Conservation (phyloP, 2,797 vertebrate species). For the Limnodromus scolopaceus region DNA sequence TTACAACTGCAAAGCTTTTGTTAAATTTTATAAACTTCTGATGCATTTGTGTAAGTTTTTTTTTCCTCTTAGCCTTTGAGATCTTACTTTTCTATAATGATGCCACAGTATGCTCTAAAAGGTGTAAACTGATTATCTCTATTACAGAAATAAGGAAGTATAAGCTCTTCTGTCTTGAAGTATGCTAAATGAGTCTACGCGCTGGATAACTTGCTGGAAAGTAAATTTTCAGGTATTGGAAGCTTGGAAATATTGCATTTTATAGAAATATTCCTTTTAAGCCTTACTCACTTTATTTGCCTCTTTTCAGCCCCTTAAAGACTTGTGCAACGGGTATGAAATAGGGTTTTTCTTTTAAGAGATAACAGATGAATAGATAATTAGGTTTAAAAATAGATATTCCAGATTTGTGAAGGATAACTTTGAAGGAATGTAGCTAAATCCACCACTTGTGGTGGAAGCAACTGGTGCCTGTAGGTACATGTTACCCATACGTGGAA, state of each 20-base stretch:
- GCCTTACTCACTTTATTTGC: background rate
- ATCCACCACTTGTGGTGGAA: background rate
- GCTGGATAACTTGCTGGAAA: background rate
- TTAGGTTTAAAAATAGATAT: background rate
- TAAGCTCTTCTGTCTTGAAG: background rate
- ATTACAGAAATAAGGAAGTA: background rate
- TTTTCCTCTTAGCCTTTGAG: background rate
- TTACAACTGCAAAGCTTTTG: background rate
- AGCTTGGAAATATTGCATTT: background rate
- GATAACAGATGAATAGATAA: background rate
- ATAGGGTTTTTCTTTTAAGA: background rate
- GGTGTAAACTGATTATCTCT: background rate
- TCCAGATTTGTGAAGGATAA: background rate
- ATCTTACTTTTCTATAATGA: background rate
- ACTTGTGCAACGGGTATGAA: background rate
- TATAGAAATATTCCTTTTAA: background rate
- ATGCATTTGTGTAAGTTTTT: rapidly evolving
- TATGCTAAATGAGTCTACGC: background rate
- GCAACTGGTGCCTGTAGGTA: rapidly evolving
- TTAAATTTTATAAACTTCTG: background rate
- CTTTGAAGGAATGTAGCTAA: background rate
- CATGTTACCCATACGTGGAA: rapidly evolving
- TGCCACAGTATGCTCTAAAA: background rate
- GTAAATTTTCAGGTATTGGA: background rate
- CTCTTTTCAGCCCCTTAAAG: background rate